Conservation (phyloP, 2,113 vertebrate species). For the Sakesphorus luctuosus region DNA sequence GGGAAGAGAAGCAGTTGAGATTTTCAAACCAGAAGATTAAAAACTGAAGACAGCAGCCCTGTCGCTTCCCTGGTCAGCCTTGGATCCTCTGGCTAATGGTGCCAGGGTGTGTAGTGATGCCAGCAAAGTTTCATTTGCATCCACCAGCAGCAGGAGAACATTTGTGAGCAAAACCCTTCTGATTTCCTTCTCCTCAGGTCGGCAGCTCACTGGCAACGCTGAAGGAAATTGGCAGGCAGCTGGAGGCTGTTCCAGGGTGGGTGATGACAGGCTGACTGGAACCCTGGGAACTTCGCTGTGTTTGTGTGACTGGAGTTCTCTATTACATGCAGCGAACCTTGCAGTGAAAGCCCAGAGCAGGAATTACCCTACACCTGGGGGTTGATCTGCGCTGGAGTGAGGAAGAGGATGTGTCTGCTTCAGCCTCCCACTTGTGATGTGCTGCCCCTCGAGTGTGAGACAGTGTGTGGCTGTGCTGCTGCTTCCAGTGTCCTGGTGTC, state of each 20-base stretch:
- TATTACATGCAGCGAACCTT: not conserved
- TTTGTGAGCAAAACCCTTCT: not conserved
- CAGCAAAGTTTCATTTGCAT: not conserved
- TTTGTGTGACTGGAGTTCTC: not conserved
- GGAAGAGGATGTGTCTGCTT: not conserved
- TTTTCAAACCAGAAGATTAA: not conserved
- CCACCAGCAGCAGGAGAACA: not conserved
- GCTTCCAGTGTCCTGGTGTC: fast-evolving
- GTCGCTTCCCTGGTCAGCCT: not conserved
- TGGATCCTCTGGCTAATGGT: not conserved
- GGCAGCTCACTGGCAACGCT: not conserved
- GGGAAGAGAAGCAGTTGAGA: not conserved
- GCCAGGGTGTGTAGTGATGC: not conserved
- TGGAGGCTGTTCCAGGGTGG: not conserved
- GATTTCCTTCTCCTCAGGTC: not conserved
- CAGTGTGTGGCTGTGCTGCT: not conserved
- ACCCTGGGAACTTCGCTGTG: not conserved
- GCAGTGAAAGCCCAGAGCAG: not conserved
- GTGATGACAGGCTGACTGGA: not conserved
- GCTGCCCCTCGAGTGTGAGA: not conserved
- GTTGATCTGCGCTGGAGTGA: not conserved
- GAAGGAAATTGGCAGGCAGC: not conserved
- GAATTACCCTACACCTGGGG: not conserved
- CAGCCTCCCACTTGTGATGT: not conserved
- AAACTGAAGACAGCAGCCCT: not conserved